Conservation (phyloP, 2,888 invertebrate species). For the Piscicola geometra region DNA sequence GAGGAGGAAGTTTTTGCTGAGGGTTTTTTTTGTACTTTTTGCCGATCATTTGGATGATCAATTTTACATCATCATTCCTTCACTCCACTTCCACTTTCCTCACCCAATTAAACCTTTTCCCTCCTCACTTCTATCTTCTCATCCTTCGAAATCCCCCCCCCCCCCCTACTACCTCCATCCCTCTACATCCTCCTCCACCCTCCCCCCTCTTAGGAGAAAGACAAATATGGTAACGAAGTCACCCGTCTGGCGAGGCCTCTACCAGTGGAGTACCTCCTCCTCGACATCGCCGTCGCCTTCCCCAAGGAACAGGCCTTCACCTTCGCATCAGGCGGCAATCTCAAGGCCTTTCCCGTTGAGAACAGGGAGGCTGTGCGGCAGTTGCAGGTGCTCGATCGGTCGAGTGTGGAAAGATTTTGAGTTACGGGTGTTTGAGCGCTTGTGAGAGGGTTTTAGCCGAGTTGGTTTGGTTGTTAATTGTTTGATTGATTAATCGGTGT, state of each 20-base stretch:
- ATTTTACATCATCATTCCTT: no score
- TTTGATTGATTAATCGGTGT: background rate
- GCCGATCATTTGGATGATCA: no score
- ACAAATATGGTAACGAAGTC: conserved; percentile 94
- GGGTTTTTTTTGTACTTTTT: no score
- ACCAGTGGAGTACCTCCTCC: conserved; percentile 84
- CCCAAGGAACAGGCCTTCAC: conserved; percentile 63
- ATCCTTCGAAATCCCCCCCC: no score
- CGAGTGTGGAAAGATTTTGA: background rate
- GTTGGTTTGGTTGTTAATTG: background rate
- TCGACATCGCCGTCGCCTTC: conserved; percentile 60
- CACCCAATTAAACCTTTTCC: no score
- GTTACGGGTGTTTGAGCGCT: background rate
- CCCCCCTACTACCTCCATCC: no score
- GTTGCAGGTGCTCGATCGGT: conserved; percentile 50
- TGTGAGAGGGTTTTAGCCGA: background rate
- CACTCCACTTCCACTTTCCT: no score
- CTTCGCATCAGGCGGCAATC: conserved; percentile 59
- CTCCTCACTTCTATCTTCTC: no score
- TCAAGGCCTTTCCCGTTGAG: conserved; percentile 72
- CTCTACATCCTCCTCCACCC: no score
- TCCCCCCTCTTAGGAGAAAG: conserved; percentile 68
- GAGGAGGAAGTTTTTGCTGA: no score
- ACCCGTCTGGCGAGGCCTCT: conserved; percentile 83
- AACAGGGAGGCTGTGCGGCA: conserved; percentile 63